A percentile compares a stretch with the other conserved stretches of the same genome.
These are phyloP conservation scores for Drosophila nikananu DNA, from an alignment of 1,140 invertebrate genomes.

Conservation along the genomic window DNA sequence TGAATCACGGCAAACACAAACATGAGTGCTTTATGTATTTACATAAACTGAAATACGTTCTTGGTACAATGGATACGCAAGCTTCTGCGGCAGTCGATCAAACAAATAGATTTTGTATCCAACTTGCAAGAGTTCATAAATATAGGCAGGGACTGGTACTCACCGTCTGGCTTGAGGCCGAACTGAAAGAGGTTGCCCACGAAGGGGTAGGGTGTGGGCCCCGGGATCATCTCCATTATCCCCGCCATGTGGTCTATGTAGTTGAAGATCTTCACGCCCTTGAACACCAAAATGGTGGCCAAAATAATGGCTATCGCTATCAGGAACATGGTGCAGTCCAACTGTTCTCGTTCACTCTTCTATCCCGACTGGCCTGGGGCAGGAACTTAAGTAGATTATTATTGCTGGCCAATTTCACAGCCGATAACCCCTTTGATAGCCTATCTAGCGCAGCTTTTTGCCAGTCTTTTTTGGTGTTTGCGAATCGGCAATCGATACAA, in stretches of 20 bases:
- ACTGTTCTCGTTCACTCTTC: slow-evolving; percentile 28
- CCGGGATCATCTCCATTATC: slow-evolving; percentile 84
- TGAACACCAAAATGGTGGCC: slow-evolving; percentile 71
- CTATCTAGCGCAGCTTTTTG: slow-evolving; percentile 42
- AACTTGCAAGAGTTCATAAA: slow-evolving; percentile 64
- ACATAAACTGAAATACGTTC: slow-evolving; percentile 1
- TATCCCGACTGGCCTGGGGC: slow-evolving; percentile 38
- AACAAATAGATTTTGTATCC: slow-evolving; percentile 3
- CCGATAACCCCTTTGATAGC: slow-evolving; percentile 51
- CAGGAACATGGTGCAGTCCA: slow-evolving; percentile 61
- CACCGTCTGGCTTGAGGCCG: slow-evolving; percentile 78
- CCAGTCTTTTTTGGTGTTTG: slow-evolving; percentile 22
- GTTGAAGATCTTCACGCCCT: slow-evolving; percentile 76
- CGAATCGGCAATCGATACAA: slow-evolving; percentile 6
- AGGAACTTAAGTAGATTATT: slow-evolving; percentile 22
- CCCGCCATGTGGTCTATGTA: slow-evolving; percentile 79
- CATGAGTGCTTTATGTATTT: slow-evolving; percentile 4
- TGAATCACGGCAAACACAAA: slow-evolving; percentile 9
- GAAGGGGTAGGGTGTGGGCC: slow-evolving; percentile 80
- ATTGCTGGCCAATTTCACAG: slow-evolving; percentile 23
- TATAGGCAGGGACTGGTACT: slow-evolving; percentile 57
- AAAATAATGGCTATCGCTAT: slow-evolving; percentile 66
- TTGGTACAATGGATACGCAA: slow-evolving; percentile 3
- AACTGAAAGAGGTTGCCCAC: slow-evolving; percentile 82
- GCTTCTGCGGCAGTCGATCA: neutral